Conservation (phyloP, 2,113 vertebrate species). For the Paramormyrops kingsleyae region DNA sequence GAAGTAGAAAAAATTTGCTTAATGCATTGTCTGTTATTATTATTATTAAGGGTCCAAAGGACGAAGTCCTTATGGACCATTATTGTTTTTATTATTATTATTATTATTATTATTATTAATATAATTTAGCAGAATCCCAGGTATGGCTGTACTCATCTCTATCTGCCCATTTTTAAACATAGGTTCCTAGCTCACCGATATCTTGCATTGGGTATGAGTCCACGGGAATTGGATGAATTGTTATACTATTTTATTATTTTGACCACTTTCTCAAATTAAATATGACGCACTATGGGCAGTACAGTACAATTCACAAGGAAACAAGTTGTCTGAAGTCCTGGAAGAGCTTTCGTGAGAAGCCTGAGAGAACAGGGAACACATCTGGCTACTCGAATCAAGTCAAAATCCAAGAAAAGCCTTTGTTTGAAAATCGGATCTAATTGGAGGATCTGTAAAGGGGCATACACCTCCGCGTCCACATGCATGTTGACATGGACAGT, state of each 20-base stretch:
- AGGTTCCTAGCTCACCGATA: background rate
- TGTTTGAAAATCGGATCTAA: background rate
- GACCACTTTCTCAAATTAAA: background rate
- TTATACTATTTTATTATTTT: background rate
- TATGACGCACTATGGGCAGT: background rate
- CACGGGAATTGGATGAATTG: background rate
- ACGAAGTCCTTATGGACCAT: too few species aligned
- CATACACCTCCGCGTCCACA: background rate
- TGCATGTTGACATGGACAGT: background rate
- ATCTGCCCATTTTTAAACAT: background rate
- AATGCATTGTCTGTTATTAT: background rate
- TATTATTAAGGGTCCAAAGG: too few species aligned
- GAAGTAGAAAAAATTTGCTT: background rate
- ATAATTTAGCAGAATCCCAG: background rate
- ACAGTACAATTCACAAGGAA: background rate
- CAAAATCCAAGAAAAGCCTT: background rate
- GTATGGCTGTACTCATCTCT: background rate
- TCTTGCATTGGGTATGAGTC: background rate
- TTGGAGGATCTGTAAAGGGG: background rate
- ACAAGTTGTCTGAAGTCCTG: background rate
- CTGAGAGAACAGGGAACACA: background rate
- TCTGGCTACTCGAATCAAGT: background rate
- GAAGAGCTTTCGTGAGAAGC: background rate
- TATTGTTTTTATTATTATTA: background rate
- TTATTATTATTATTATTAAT: background rate